These are phyloP conservation scores for Nematopogon swammerdamellus DNA, from an alignment of 2,888 invertebrate genomes.

Conservation along the genomic window DNA sequence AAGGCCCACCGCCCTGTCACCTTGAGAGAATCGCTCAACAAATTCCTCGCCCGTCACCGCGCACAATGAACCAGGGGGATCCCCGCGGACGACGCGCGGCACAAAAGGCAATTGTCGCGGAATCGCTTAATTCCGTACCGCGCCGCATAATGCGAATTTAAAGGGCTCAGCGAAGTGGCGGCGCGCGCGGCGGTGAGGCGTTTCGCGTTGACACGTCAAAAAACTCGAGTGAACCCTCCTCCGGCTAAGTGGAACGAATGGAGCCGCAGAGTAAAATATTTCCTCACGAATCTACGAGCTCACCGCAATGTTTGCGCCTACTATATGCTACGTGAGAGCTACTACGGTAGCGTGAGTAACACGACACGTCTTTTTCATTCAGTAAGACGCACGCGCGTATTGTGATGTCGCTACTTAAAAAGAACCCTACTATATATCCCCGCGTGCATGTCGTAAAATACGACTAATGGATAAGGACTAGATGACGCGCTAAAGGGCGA, in stretches of 20 bases:
- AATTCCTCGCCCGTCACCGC: not conserved
- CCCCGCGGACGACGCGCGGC: not conserved
- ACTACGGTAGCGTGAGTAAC: too few species aligned
- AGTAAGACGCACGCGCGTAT: too few species aligned
- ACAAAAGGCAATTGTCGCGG: not conserved
- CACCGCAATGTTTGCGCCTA: conserved; percentile 21
- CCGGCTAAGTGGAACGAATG: conserved; percentile 54
- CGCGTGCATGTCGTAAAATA: too few species aligned
- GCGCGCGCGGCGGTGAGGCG: too few species aligned
- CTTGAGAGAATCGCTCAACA: not conserved
- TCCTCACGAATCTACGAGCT: conserved; percentile 53
- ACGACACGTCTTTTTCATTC: too few species aligned
- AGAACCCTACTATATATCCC: too few species aligned
- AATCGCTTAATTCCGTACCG: conserved; percentile 17
- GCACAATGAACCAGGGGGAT: not conserved
- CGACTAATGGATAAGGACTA: too few species aligned
- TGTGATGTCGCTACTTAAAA: too few species aligned
- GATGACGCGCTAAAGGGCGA: too few species aligned
- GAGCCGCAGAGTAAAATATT: conserved; percentile 52
- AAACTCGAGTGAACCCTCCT: conserved; percentile 17
- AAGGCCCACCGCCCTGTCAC: not conserved
- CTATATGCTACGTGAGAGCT: too few species aligned
- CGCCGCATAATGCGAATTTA: conserved; percentile 38
- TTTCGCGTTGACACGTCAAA: too few species aligned
- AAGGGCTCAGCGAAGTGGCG: conserved; percentile 28